Evolutionary conservation across 2,888 invertebrate species (phyloP), one percentile per base, ranked within the genome.

Genomic region (Leistus spinibarbis): DNA sequence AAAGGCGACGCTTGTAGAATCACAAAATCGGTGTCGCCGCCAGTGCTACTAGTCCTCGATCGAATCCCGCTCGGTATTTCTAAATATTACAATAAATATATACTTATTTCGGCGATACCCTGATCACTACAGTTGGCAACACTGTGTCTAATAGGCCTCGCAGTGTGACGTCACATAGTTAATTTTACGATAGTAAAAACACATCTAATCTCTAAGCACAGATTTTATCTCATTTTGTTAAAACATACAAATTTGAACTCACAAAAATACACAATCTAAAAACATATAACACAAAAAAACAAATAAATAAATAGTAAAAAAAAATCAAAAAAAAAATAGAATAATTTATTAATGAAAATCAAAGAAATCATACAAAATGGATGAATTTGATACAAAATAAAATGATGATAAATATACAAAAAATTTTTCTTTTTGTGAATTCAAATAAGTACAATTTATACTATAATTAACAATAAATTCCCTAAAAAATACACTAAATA

Each of bases 1-100:
- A 88, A 82, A 13, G 88, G 88, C 64, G 87, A 88, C 1, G 88
- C 84, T 81, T 88, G 88, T 71, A 89, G 85, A 64, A 89, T 82
- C 75, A 89, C 87, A 80, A 87, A 88, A 79, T 89, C 88, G 23
- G 88, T 88, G 78, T 89, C 89, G 65, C 81, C 80, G 19, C 85
- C 83, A 9, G 82, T 81, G 79, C 84, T 85, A 80, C 83, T 83
- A 17, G 86, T 85, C 74, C 86, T 83, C 66, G 84, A 83, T 56
- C 85, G 84, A 76, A 0, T 16, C 23, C 24, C 64, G 16, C 22
- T 64, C 24, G 27, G 23, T n/a, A 40, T 7, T 40, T 40, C 40
- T 40, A 40, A 10, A 40, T 40, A 4, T 40, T 13, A 40, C 4
- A 40, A 40, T 10, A 10, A 40, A 3, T 4, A 4, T 5, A 40